These are phyloP conservation scores for Sylvia borin DNA, from an alignment of 2,797 vertebrate genomes.

Conservation along the genomic window DNA sequence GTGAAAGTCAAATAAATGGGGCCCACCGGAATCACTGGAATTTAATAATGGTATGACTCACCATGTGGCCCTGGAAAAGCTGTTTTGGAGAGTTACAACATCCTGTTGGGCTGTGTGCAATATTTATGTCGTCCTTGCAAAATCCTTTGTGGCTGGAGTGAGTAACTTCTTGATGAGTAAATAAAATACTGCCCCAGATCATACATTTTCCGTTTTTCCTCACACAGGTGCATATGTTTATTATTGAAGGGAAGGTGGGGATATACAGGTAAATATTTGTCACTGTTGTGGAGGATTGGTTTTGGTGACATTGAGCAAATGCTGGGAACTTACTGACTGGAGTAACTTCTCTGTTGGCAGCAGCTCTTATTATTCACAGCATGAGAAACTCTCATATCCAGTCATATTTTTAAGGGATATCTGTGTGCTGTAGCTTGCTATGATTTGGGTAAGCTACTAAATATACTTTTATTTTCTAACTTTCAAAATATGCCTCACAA, in stretches of 20 bases:
- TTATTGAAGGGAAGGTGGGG: background rate
- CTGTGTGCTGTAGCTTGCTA: background rate
- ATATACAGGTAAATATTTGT: background rate
- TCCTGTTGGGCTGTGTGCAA: background rate
- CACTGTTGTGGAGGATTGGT: background rate
- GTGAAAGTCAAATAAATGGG: background rate
- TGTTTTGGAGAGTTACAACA: background rate
- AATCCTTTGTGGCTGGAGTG: background rate
- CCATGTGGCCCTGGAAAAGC: background rate
- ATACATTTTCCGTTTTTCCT: background rate
- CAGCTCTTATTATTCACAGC: background rate
- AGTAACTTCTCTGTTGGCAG: background rate
- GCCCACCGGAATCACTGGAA: background rate
- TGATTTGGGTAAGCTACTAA: background rate
- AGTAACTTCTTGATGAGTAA: background rate
- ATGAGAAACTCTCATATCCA: background rate
- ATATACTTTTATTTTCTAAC: background rate
- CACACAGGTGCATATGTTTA: background rate
- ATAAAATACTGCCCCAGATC: background rate
- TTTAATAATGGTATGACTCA: background rate
- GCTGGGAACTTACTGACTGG: background rate
- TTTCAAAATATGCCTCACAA: background rate
- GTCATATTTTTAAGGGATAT: background rate
- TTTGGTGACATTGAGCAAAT: background rate
- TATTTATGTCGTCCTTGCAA: background rate